phyloP scores from a whole-genome alignment of 2,888 invertebrate species.

The Lobophora halterata region DNA sequence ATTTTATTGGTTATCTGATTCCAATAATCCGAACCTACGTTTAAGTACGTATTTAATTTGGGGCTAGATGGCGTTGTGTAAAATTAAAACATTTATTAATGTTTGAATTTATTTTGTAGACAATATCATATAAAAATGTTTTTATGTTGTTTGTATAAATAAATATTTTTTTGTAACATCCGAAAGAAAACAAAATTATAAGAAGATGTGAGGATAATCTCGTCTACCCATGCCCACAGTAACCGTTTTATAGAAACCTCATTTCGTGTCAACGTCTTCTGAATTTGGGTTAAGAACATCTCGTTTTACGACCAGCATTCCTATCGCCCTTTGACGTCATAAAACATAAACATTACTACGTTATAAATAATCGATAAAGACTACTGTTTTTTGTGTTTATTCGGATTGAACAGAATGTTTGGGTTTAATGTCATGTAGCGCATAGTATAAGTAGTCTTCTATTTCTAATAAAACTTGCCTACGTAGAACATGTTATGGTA shows the following conservation, averaged over 20 bases:
- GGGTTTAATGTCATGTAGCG: neutral
- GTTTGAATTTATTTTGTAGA: no score
- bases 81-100: no score
- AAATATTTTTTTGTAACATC: no score
- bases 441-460: neutral
- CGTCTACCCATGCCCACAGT: neutral
- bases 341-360: slow-evolving; percentile 12
- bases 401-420: neutral
- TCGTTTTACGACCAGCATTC: slow-evolving; percentile 16
- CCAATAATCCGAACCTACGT: no score
- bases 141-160: no score
- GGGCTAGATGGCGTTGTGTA: no score
- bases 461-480: neutral
- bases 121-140: no score
- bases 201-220: neutral
- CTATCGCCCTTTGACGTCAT: slow-evolving; percentile 15
- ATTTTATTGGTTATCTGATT: no score
- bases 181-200: neutral
- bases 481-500: neutral
- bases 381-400: slow-evolving; percentile 12
- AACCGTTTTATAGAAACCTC: slow-evolving; percentile 12
- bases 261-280: slow-evolving; percentile 10
- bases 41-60: no score
- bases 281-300: slow-evolving; percentile 11
- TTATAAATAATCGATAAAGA: slow-evolving; percentile 13